These are phyloP conservation scores for Trichogramma pretiosum DNA, from an alignment of 1,140 invertebrate species.

Conservation along the genomic window DNA sequence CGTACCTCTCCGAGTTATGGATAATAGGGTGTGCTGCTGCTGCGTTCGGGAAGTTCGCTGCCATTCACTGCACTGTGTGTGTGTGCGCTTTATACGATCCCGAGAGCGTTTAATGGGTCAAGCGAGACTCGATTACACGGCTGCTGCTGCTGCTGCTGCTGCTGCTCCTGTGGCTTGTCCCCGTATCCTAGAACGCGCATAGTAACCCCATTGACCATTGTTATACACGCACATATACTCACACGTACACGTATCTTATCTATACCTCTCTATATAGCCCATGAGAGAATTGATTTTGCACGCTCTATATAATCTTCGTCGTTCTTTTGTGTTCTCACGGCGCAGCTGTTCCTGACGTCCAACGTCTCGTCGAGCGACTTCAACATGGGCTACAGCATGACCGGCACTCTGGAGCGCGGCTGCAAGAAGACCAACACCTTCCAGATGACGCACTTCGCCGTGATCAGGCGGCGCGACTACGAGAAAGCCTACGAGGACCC, in stretches of 20 bases:
- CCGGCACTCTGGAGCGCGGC: constrained; percentile 74
- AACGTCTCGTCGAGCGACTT: constrained; percentile 72
- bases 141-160: no score
- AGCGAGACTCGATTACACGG: constrained; percentile 31
- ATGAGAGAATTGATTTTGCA: no score
- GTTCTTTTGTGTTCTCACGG: not conserved
- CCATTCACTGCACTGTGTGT: no score
- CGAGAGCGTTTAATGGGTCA: constrained; percentile 28
- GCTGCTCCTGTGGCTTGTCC: no score
- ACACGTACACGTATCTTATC: not conserved
- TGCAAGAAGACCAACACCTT: constrained; percentile 65
- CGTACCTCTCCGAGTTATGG: no score
- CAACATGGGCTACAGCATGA: constrained; percentile 82
- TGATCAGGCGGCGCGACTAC: constrained; percentile 59
- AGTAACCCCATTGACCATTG: no score
- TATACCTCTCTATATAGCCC: no score
- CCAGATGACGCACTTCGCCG: constrained; percentile 78
- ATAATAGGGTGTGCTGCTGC: no score
- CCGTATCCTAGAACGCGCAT: no score
- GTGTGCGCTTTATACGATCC: no score
- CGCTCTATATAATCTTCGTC: no score
- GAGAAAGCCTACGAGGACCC: constrained; percentile 43
- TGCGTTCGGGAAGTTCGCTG: no score
- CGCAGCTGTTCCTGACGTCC: constrained; percentile 64
- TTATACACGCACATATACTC: not conserved